A percentile compares a stretch with the other conserved stretches of the same genome.
Evolutionary conservation across 1,140 invertebrate species (phyloP).

Genomic region (Hyposmocoma kahamanoa): DNA sequence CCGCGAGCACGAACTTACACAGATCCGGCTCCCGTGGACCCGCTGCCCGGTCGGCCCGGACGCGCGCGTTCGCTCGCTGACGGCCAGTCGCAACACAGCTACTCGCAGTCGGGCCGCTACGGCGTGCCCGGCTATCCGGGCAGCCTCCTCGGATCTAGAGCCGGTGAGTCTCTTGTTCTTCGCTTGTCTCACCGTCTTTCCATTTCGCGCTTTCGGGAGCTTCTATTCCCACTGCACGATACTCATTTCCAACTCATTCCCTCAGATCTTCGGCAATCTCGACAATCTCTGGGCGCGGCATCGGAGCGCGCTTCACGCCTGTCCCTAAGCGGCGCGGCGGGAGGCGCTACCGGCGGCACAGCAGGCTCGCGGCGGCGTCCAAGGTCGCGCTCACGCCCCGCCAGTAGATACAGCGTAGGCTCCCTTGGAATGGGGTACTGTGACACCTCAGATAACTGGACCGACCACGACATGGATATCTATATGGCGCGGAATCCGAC

Average conservation of each 20-base stretch:
- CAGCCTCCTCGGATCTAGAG: conserved; percentile 84
- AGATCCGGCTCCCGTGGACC: conserved; percentile 76
- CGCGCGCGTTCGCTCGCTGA: conserved; percentile 83
- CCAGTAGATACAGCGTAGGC: conserved; percentile 75
- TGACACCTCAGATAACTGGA: conserved; percentile 94
- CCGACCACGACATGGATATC: conserved; percentile 96
- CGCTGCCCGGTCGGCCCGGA: conserved; percentile 77
- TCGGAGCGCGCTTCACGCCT: conserved; percentile 85
- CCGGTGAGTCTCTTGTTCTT: conserved; percentile 74
- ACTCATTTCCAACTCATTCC: conserved; percentile 5
- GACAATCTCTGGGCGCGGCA: conserved; percentile 85
- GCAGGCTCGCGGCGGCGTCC: conserved; percentile 81
- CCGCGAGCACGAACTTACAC: conserved; percentile 87
- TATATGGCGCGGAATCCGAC: conserved; percentile 94
- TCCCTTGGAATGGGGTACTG: conserved; percentile 87
- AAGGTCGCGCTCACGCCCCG: conserved; percentile 76
- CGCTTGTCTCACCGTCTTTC: neutral
- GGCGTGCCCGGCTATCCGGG: conserved; percentile 81
- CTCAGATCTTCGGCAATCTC: conserved; percentile 85
- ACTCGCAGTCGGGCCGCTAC: conserved; percentile 85
- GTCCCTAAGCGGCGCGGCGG: conserved; percentile 77
- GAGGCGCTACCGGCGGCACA: conserved; percentile 70
- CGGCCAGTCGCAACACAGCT: conserved; percentile 89
- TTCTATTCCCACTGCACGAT: neutral
- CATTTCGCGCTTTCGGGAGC: neutral